Base-by-base conservation (phyloP, 2,888 invertebrate genomes). In the Sphaerophoria rueppellii region DNA sequence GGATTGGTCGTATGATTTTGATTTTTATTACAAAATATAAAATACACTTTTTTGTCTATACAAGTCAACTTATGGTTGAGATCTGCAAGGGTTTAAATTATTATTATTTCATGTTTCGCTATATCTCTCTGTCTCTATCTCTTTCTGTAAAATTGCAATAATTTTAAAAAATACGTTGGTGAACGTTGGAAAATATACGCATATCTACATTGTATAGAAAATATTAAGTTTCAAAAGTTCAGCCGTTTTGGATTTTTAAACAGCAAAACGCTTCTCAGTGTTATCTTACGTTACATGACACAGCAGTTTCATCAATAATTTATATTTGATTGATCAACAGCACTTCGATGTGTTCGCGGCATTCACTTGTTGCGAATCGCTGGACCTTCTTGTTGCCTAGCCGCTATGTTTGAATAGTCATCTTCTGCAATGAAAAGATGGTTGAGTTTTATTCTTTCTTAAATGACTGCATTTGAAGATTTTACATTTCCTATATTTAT, bases 341-440 rank as follows among this genome's bases (percentile, higher is more conserved):
- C 16, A 12, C 61, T 37, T 57, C 50, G 7, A 7, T 9, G 57
- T 32, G 35, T 63, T 48, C 9, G 46, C 14, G n/a, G 37, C 7
- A 46, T 24, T 14, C 6, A 35, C 35, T 60, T 7, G 88, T 93
- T 92, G 88, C 93, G 91, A 87, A 93, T 92, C 73, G 92, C 93
- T 83, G 92, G 91, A 55, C 92, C 93, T 86, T 93, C 93, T 83
- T 91, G 91, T 85, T 92, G 91, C 9, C 92, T 89, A 43, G 89
- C 92, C 65, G 91, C 92, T 52, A 90, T 91, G 89, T 93, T 92
- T 73, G 92, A 92, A 86, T 93, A 93, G 82, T 92, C 93, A 89
- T 93, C 93, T 90, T 93, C 92, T 93, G 89, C 43, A 88, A 89
- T 70, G 34, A 71, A 71, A 65, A 67, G 50, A 0, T 16, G 0